These are phyloP conservation scores for Zapus hudsonius DNA, from an alignment of 2,113 vertebrate species.

Conservation along the genomic window DNA sequence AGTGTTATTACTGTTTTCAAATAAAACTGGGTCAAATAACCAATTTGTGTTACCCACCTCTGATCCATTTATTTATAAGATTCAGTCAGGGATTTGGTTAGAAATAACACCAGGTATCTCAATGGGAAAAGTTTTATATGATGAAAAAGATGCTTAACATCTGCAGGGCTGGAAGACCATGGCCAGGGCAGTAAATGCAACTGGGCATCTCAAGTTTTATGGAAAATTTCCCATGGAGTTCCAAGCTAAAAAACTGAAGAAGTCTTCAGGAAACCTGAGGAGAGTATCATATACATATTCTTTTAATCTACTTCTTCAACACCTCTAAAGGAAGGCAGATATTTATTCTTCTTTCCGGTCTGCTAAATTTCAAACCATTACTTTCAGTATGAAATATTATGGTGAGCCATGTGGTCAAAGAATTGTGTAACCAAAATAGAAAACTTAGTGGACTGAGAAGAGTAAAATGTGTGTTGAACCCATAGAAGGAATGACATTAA, in stretches of 20 bases:
- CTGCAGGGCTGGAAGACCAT: not conserved
- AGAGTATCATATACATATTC: not conserved
- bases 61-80: not conserved
- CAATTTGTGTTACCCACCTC: not conserved
- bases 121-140: not conserved
- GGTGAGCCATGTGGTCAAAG: not conserved
- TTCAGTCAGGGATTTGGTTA: constrained; percentile 4
- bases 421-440: not conserved
- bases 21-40: not conserved
- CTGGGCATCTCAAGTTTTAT: fast-evolving
- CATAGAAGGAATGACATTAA: not conserved
- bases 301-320: not conserved
- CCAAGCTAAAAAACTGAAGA: not conserved
- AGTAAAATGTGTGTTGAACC: not conserved
- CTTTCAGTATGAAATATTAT: not conserved
- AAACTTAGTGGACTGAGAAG: not conserved
- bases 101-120: not conserved
- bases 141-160: not conserved
- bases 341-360: not conserved
- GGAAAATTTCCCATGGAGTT: not conserved
- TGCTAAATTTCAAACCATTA: not conserved
- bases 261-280: not conserved
- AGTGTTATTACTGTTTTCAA: not conserved
- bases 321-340: not conserved
- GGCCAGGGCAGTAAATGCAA: not conserved